Conservation (phyloP, 2,888 invertebrate species). For the Luffia ferchaultella region DNA sequence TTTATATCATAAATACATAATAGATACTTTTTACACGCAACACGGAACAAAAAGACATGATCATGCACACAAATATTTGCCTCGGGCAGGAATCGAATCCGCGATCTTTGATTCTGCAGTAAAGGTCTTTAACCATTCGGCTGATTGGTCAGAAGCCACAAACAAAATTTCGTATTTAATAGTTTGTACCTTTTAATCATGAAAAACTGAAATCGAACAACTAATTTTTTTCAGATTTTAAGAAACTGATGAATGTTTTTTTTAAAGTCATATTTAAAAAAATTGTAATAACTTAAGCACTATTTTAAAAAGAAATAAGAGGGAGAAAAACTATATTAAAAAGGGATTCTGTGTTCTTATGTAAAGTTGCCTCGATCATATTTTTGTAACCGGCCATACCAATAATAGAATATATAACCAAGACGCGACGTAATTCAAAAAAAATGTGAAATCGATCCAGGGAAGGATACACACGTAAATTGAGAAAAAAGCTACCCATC, state of each 20-base stretch:
- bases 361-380: background rate
- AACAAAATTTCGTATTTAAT: too few species aligned
- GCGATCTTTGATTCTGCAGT: too few species aligned
- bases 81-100: too few species aligned
- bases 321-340: too few species aligned
- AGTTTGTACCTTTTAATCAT: too few species aligned
- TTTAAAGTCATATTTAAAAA: background rate
- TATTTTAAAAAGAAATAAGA: background rate
- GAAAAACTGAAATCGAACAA: background rate
- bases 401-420: background rate
- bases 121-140: too few species aligned
- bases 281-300: background rate
- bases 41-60: too few species aligned
- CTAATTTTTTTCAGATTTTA: background rate
- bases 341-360: too few species aligned
- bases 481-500: background rate
- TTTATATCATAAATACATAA: too few species aligned
- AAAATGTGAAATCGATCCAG: background rate
- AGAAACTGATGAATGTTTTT: background rate
- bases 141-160: too few species aligned
- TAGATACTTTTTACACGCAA: too few species aligned
- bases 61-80: too few species aligned
- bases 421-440: background rate
- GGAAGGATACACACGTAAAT: background rate
- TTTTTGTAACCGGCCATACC: background rate